These are phyloP conservation scores for Drosophila phalerata DNA, from an alignment of 2,888 invertebrate genomes.

Conservation along the genomic window DNA sequence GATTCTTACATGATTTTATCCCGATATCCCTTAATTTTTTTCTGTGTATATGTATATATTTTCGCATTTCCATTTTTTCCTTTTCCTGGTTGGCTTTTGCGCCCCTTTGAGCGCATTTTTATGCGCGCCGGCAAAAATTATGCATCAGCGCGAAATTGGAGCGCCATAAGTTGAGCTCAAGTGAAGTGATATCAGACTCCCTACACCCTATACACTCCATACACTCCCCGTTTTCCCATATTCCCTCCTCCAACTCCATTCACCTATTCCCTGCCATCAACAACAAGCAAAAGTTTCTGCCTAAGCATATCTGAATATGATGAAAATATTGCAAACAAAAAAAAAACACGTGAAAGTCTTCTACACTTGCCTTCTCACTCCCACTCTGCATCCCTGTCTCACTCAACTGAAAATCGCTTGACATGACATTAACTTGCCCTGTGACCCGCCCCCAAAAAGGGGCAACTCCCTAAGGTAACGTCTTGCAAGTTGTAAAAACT, in stretches of 20 bases:
- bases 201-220: too few species aligned
- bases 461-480: constrained; percentile 63
- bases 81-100: constrained; percentile 62
- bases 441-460: constrained; percentile 40
- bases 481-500: constrained; percentile 52
- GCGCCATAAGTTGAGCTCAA: constrained; percentile 75
- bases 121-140: constrained; percentile 71
- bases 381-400: not conserved
- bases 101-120: constrained; percentile 77
- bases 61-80: constrained; percentile 4
- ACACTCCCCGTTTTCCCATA: too few species aligned
- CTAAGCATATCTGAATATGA: constrained; percentile 48
- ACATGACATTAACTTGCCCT: constrained; percentile 67
- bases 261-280: not conserved
- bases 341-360: constrained; percentile 47
- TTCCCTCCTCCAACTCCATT: too few species aligned
- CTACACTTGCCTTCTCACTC: not conserved
- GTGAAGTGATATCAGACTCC: constrained; percentile 54
- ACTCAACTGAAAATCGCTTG: constrained; percentile 40
- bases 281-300: constrained; percentile 9
- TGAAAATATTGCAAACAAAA: constrained; percentile 65
- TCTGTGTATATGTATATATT: constrained; percentile 2
- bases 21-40: too few species aligned
- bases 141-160: constrained; percentile 81
- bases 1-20: too few species aligned